Evolutionary conservation across 2,888 invertebrate species (phyloP), one percentile per base, ranked within the genome.

Genomic region (Phlogophora meticulosa): DNA sequence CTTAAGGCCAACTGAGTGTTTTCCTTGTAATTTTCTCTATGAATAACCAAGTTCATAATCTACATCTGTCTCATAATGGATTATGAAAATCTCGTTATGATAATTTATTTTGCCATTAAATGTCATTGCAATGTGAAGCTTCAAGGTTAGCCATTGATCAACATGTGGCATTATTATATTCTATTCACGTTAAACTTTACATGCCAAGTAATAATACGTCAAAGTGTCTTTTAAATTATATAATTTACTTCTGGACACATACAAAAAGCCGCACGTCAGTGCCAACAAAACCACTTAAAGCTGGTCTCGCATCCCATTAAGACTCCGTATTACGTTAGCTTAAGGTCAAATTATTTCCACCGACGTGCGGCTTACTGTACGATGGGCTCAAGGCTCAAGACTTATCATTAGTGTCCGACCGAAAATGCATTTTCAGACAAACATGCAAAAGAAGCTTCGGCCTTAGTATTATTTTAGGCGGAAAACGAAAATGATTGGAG

Each of bases 141-240:
- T 71, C 81, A 85, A 86, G 85, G 87, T 75, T 79, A 78, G 51
- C 57, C 63, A 79, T 77, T 67, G 48, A 76, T 81, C 62, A 78
- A 61, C 66, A 69, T 71, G 74, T 68, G 57, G 59, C 34, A 61
- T 72, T 78, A 76, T 77, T 78, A 72, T 80, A 83, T 79, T 75
- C 79, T 65, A 76, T 76, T 73, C 76, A 83, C 77, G 79, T 64
- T 58, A 46, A 40, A 43, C 56, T 61, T 65, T 55, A 61, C 63
- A 74, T 73, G 67, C 51, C 20, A 53, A 72, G 43, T 55, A 60
- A 34, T 60, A 57, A 71, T 57, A 78, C 64, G 66, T 68, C 66
- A 66, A 56, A 60, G 69, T 46, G 24, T 59, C 48, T 53, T 62
- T 61, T 36, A 57, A 49, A 60, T 57, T 28, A 34, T 59, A 58